Evolutionary conservation across 2,888 invertebrate species (phyloP).

Genomic region (Ochropacha duplaris): DNA sequence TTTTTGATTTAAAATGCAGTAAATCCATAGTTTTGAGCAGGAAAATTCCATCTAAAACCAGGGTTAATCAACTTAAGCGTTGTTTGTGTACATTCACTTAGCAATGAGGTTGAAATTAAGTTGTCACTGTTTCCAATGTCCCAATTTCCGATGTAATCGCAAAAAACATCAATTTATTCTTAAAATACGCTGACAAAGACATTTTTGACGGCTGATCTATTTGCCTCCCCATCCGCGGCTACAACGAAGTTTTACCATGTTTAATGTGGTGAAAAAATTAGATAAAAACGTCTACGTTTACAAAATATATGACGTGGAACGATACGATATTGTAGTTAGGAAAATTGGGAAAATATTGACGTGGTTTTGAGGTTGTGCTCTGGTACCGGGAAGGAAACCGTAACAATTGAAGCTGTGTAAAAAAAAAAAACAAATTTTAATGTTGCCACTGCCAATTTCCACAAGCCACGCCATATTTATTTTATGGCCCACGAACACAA

Average conservation of each 20-base stretch:
- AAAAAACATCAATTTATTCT: background rate
- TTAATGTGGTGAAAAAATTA: conserved; percentile 13
- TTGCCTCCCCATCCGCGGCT: background rate
- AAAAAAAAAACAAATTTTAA: background rate
- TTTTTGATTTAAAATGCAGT: background rate
- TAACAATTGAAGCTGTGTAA: background rate
- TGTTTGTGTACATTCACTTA: background rate
- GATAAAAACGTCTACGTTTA: conserved; percentile 2
- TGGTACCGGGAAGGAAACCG: background rate
- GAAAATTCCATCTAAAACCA: background rate
- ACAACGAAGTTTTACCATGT: conserved; percentile 8
- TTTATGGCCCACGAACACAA: background rate
- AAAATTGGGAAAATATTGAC: background rate
- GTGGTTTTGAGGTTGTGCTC: background rate
- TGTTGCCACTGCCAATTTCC: background rate
- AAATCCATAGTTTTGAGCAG: too few species aligned
- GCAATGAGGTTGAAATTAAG: too few species aligned
- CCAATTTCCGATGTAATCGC: background rate
- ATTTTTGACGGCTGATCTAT: background rate
- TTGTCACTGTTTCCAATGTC: background rate
- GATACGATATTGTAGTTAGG: background rate
- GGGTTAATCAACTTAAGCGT: background rate
- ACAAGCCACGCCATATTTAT: background rate
- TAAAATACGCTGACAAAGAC: background rate
- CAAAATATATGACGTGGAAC: background rate